Evolutionary conservation across 1,140 invertebrate species (phyloP).

Genomic region (Solenopsis invicta): DNA sequence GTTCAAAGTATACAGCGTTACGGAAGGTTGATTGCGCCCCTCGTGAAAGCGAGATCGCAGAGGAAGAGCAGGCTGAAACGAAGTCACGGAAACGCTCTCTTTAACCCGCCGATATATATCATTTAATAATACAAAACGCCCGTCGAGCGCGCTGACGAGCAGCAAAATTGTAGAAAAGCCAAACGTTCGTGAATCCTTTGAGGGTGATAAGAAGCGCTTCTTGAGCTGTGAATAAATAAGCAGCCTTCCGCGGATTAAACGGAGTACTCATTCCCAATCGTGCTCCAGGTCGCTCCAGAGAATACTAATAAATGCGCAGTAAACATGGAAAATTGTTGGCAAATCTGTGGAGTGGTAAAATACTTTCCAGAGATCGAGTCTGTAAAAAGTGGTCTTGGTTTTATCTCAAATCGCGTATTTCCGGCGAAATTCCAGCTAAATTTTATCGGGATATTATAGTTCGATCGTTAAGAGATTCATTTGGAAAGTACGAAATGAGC

Average conservation of each 20-base stretch:
- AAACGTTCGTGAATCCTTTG: constrained; percentile 72
- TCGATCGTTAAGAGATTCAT: background rate
- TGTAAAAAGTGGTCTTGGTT: constrained; percentile 7
- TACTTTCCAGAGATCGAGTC: constrained; percentile 15
- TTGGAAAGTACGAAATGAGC: background rate
- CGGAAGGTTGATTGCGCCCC: constrained; percentile 37
- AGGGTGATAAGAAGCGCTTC: constrained; percentile 69
- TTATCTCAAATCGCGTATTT: background rate
- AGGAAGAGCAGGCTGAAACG: background rate
- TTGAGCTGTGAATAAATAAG: constrained; percentile 77
- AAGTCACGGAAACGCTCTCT: background rate
- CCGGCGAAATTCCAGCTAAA: background rate
- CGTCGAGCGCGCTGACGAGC: constrained; percentile 28
- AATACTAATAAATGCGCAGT: constrained; percentile 73
- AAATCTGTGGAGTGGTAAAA: constrained; percentile 61
- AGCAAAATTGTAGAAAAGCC: constrained; percentile 67
- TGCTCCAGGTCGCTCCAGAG: constrained; percentile 33
- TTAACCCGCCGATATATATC: constrained; percentile 40
- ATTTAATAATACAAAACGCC: constrained; percentile 61
- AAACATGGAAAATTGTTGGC: constrained; percentile 73
- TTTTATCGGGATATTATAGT: background rate
- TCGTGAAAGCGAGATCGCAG: constrained; percentile 15
- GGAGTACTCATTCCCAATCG: constrained; percentile 64
- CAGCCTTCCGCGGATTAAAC: constrained; percentile 75
- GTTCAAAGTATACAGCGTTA: constrained; percentile 21